Base-by-base conservation (phyloP, 2,888 invertebrate species). In the Atrina japonica region DNA sequence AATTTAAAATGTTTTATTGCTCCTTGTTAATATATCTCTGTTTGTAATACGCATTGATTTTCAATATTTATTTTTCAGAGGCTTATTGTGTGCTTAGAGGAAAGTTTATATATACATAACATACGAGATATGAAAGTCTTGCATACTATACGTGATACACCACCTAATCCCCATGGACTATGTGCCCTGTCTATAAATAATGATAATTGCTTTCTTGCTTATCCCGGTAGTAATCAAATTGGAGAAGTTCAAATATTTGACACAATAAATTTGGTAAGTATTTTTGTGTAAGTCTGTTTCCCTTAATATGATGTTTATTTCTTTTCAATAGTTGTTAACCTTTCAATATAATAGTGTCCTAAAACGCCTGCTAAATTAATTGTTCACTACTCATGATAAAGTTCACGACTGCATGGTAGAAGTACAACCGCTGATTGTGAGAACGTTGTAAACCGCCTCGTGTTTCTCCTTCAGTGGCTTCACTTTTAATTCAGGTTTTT, bases 231-330 rank as follows among this genome's bases (percentile, higher is more conserved):
- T 84, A 95, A 95, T 83, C 94, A 95, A 61, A 94, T 95, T 69
- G 99, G 99, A 27, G 97, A 98, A 93, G 97, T 97, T 82, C 97
- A 97, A 92, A 96, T 97, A 89, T 97, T 97, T 91, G 97, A 97
- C 92, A 96, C 96, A 69, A 94, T 95, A 86, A 96, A 96, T 91
- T 92, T 97, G 92, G 96, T 96, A 91, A 73, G 86, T 77, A 25
- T 18, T 47, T 21, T 40, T 21, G 29, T 40, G 23, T n/a, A 9
- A 18, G 27, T 21, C 7, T n/a, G 14, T 58, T 40, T 9, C 41
- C 14, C 23, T 58, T 21, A 21, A 11, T 21, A 18, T 21, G n/a
- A 3, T 50, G 5, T n/a, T n/a, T n/a, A n/a, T n/a, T n/a, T n/a
- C n/a, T n/a, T n/a, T n/a, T n/a, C n/a, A n/a, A n/a, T n/a, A n/a